Conservation (phyloP, 2,888 invertebrate genomes). For the Rotaria magnacalcarata region DNA sequence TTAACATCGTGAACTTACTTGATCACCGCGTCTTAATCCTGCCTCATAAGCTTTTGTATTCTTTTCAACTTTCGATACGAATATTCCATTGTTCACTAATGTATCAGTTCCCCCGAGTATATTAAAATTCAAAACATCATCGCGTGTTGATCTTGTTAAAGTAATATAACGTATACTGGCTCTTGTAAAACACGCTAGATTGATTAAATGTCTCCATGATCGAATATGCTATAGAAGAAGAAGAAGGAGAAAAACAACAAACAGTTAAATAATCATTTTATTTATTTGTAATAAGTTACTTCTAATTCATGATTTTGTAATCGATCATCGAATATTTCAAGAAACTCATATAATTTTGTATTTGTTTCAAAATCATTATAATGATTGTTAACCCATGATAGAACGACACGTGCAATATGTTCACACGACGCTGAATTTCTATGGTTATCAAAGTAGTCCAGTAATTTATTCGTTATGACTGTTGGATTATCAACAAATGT, state of each 20-base stretch:
- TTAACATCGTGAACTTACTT: slow-evolving; percentile 59
- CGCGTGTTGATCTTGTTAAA: slow-evolving; percentile 81
- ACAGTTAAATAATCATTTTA: not conserved
- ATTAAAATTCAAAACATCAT: slow-evolving; percentile 65
- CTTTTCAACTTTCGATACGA: slow-evolving; percentile 85
- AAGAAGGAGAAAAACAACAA: not conserved
- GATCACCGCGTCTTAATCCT: slow-evolving; percentile 90
- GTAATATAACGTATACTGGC: slow-evolving; percentile 85
- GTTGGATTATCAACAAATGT: slow-evolving; percentile 84
- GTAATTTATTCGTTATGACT: slow-evolving; percentile 49
- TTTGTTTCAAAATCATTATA: slow-evolving; percentile 67
- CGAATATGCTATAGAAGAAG: not conserved
- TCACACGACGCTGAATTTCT: slow-evolving; percentile 48
- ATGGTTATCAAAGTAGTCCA: slow-evolving; percentile 52
- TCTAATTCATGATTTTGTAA: slow-evolving; percentile 31
- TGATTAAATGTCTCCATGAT: slow-evolving; percentile 68
- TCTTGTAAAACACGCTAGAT: slow-evolving; percentile 94
- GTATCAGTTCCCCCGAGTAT: slow-evolving; percentile 77
- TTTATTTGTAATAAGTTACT: not conserved
- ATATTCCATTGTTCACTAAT: slow-evolving; percentile 75
- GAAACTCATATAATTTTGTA: slow-evolving; percentile 88
- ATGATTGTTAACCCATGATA: slow-evolving; percentile 88
- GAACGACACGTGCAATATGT: slow-evolving; percentile 77
- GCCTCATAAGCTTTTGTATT: slow-evolving; percentile 89
- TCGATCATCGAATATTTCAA: slow-evolving; percentile 70